Evolutionary conservation across 2,888 invertebrate species (phyloP).

Genomic region (Beris chalybata): DNA sequence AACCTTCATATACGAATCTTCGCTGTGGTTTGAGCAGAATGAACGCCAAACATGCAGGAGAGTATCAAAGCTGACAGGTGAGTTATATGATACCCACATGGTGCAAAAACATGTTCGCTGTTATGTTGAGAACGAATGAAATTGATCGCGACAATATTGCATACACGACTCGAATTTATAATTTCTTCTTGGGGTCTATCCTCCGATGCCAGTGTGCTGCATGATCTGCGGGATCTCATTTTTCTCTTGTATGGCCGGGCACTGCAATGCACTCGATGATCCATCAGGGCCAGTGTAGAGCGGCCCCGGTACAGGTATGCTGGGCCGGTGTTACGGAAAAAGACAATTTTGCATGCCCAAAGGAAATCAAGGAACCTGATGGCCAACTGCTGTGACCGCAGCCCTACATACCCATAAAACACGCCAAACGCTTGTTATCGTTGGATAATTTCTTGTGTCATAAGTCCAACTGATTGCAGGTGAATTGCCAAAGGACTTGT

Average conservation of each 20-base stretch:
- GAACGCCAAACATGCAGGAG: slow-evolving; percentile 35
- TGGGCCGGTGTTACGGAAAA: not conserved
- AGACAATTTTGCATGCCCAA: slow-evolving; percentile 29
- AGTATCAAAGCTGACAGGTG: slow-evolving; percentile 41
- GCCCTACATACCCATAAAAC: slow-evolving; percentile 32
- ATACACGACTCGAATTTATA: slow-evolving; percentile 41
- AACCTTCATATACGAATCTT: not conserved
- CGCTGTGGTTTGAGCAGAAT: slow-evolving; percentile 9
- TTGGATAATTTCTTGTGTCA: slow-evolving; percentile 27
- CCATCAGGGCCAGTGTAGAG: slow-evolving; percentile 18
- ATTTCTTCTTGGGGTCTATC: slow-evolving; percentile 35
- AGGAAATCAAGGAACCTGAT: slow-evolving; percentile 29
- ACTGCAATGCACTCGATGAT: slow-evolving; percentile 25
- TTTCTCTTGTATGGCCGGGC: slow-evolving; percentile 23
- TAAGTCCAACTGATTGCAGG: slow-evolving; percentile 33
- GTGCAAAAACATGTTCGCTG: slow-evolving; percentile 41
- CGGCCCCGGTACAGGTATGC: too few relatives aligned
- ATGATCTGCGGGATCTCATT: slow-evolving; percentile 39
- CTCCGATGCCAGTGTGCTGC: slow-evolving; percentile 17
- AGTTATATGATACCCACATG: slow-evolving; percentile 41
- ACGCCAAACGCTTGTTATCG: slow-evolving; percentile 33
- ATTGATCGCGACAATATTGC: slow-evolving; percentile 41
- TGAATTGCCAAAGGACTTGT: slow-evolving; percentile 32
- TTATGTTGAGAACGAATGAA: slow-evolving; percentile 40
- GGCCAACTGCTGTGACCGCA: slow-evolving; percentile 23